A percentile compares a stretch with the other conserved stretches of the same genome.
Evolutionary conservation across 64 coral and sea anemone genomes (phyloP).

Genomic region (Pocillopora verrucosa): DNA sequence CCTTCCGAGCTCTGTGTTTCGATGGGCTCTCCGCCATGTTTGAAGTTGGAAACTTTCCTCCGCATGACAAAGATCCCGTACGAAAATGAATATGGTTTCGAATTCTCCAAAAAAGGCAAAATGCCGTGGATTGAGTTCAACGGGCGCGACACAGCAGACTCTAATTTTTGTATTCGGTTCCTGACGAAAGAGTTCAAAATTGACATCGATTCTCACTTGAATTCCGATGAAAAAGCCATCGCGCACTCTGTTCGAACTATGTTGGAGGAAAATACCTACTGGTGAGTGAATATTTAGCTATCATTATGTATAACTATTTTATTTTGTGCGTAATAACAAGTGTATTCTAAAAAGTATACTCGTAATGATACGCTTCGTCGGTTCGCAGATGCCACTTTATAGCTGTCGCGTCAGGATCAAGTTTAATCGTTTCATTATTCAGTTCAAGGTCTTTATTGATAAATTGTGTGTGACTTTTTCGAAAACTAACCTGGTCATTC

Average conservation of each 20-base stretch:
- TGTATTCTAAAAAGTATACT: too few relatives aligned
- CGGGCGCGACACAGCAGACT: slow-evolving; percentile 38
- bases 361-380: too few relatives aligned
- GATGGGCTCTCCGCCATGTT: neutral
- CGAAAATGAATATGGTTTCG: neutral
- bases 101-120: slow-evolving; percentile 40
- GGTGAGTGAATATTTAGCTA: slow-evolving; percentile 3
- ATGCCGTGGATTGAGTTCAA: slow-evolving; percentile 58
- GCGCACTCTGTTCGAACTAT: slow-evolving; percentile 25
- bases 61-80: slow-evolving; percentile 59
- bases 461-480: too few relatives aligned
- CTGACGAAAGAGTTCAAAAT: slow-evolving; percentile 46
- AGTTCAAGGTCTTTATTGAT: too few relatives aligned
- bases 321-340: too few relatives aligned
- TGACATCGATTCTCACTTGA: slow-evolving; percentile 48
- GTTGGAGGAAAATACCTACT: slow-evolving; percentile 63
- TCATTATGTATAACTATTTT: too few relatives aligned
- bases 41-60: slow-evolving; percentile 47
- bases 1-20: neutral
- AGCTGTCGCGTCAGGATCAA: too few relatives aligned
- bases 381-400: too few relatives aligned
- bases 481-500: too few relatives aligned
- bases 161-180: slow-evolving; percentile 56
- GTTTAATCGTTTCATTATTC: too few relatives aligned
- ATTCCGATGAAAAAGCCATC: slow-evolving; percentile 12